Evolutionary conservation across 1,140 invertebrate genomes (phyloP).

Genomic region (Drosophila micromelanica): DNA sequence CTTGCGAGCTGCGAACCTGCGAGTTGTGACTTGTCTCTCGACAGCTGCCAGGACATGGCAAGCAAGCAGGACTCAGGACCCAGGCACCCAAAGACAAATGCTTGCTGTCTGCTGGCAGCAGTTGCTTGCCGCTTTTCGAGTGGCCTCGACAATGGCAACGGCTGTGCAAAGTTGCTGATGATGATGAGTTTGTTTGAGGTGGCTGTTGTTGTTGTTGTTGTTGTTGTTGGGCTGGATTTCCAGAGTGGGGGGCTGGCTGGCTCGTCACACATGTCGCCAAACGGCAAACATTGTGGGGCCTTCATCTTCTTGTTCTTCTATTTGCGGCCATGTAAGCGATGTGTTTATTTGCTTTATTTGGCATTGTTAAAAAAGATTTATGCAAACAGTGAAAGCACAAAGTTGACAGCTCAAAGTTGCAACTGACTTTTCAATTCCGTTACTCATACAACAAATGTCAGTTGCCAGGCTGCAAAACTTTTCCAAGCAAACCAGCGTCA

Average conservation of each 20-base stretch:
- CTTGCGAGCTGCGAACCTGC: conserved; percentile 32
- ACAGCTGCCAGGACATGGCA: conserved; percentile 41
- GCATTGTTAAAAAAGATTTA: conserved; percentile 47
- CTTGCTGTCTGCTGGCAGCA: conserved; percentile 16
- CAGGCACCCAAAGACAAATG: conserved; percentile 27
- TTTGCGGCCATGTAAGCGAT: conserved; percentile 52
- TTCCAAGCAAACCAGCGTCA: conserved; percentile 4
- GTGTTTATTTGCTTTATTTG: conserved; percentile 81
- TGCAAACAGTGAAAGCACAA: conserved; percentile 29
- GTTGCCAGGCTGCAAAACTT: conserved; percentile 33
- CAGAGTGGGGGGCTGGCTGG: not conserved
- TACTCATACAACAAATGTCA: conserved; percentile 37
- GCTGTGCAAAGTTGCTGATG: conserved; percentile 44
- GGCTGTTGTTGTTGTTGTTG: conserved; percentile 18
- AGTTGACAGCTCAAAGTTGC: conserved; percentile 27
- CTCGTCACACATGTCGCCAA: conserved; percentile 68
- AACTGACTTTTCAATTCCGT: conserved; percentile 58
- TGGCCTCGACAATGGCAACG: conserved; percentile 42
- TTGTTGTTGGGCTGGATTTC: not conserved
- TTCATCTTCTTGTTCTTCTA: not conserved
- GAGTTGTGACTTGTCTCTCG: conserved; percentile 17
- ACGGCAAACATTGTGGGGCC: conserved; percentile 50
- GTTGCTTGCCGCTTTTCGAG: conserved; percentile 29
- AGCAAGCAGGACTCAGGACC: conserved; percentile 6
- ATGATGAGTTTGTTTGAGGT: conserved; percentile 46